phyloP scores from a whole-genome alignment of 37 sponge, comb jelly and placozoan species.

The Aplysina aerophoba region DNA sequence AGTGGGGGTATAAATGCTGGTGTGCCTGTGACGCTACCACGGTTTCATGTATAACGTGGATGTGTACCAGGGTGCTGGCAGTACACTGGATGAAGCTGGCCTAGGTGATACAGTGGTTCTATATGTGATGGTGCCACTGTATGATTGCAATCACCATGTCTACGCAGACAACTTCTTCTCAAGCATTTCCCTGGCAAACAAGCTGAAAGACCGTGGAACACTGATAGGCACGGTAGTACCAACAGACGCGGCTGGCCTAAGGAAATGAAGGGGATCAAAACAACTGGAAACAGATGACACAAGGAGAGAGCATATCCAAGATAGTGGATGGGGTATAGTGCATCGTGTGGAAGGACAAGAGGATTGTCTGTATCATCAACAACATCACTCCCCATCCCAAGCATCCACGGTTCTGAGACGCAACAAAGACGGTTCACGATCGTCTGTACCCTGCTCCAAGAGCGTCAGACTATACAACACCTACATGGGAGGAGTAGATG shows the following conservation, averaged over 20 bases:
- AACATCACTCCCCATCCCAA: neutral
- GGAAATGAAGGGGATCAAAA: conserved; percentile 9
- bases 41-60: neutral
- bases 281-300: neutral
- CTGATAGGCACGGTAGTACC: neutral
- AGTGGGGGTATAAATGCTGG: neutral
- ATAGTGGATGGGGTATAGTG: neutral
- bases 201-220: neutral
- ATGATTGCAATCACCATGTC: neutral
- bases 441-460: neutral
- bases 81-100: neutral
- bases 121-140: neutral
- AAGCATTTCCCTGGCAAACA: neutral
- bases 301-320: neutral
- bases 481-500: conserved; percentile 35
- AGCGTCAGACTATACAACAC: neutral
- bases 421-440: neutral
- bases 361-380: neutral
- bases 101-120: neutral
- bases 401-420: neutral
- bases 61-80: neutral
- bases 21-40: neutral
- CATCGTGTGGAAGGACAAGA: conserved; percentile 25
- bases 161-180: neutral
- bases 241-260: neutral